phyloP scores from a whole-genome alignment of 2,888 invertebrate genomes.

The Ophion slaviceki region DNA sequence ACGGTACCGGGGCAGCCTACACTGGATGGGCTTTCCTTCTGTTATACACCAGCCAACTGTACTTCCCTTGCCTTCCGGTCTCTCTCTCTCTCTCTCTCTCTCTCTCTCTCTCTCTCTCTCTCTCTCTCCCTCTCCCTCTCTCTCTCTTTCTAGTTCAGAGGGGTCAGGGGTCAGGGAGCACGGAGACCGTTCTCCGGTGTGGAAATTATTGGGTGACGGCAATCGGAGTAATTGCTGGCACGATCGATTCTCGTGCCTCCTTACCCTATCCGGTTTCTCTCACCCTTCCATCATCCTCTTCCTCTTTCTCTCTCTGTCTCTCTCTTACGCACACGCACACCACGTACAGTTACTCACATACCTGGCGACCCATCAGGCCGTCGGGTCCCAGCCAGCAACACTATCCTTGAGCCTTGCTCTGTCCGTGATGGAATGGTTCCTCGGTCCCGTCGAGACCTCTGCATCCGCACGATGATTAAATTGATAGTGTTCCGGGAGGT shows the following conservation, averaged over 20 bases:
- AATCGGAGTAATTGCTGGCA: constrained; percentile 69
- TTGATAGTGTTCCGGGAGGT: constrained; percentile 54
- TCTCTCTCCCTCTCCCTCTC: constrained; percentile 26
- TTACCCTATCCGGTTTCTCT: constrained; percentile 65
- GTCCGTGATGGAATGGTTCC: constrained; percentile 58
- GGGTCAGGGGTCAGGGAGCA: constrained; percentile 61
- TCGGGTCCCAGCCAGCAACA: constrained; percentile 18
- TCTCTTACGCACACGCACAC: neutral
- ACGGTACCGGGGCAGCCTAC: constrained; percentile 30
- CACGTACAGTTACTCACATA: constrained; percentile 33
- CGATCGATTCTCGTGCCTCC: constrained; percentile 68
- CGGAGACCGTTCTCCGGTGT: constrained; percentile 58
- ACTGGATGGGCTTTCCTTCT: constrained; percentile 50
- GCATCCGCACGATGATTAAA: constrained; percentile 64
- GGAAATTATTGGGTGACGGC: constrained; percentile 69
- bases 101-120: neutral
- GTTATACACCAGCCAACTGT: constrained; percentile 29
- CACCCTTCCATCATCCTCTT: constrained; percentile 49
- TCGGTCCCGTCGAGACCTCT: constrained; percentile 62
- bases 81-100: constrained; percentile 29
- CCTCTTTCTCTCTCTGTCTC: constrained; percentile 2
- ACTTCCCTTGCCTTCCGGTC: constrained; percentile 17
- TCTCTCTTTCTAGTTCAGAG: constrained; percentile 8
- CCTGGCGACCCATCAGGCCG: constrained; percentile 41
- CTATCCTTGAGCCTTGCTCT: constrained; percentile 14